Evolutionary conservation across 2,797 vertebrate species (phyloP).

Genomic region (Varecia variegata): DNA sequence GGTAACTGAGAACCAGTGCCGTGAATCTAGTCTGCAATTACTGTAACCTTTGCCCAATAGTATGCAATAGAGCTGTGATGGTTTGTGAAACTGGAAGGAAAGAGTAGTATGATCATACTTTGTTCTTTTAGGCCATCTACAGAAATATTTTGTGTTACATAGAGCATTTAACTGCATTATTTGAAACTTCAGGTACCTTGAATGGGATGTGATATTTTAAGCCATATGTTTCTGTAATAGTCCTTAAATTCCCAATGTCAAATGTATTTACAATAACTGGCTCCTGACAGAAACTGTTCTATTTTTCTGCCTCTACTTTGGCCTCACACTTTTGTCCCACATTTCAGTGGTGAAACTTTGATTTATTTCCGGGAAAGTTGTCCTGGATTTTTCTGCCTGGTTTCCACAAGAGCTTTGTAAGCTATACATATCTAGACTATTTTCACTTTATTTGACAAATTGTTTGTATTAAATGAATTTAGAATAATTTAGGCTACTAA

Average conservation of each 20-base stretch:
- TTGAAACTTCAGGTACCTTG: background rate
- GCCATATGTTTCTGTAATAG: slow-evolving; percentile 20
- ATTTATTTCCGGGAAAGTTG: slow-evolving; percentile 77
- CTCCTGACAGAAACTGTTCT: background rate
- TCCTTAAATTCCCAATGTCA: slow-evolving; percentile 52
- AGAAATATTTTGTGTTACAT: background rate
- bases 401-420: slow-evolving; percentile 67
- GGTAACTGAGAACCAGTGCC: background rate
- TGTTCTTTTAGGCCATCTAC: background rate
- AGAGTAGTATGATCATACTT: background rate
- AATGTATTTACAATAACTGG: slow-evolving; percentile 56
- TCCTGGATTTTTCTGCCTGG: slow-evolving; percentile 60
- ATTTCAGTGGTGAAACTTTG: slow-evolving; percentile 61
- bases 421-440: slow-evolving; percentile 38
- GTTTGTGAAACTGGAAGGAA: background rate
- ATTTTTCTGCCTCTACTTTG: slow-evolving; percentile 75
- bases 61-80: background rate
- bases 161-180: background rate
- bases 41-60: background rate
- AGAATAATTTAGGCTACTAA: slow-evolving; percentile 58
- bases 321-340: slow-evolving; percentile 48
- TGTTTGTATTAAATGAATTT: slow-evolving; percentile 49
- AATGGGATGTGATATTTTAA: slow-evolving; percentile 59
- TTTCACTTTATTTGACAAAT: slow-evolving; percentile 65
- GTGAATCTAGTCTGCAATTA: background rate